A percentile compares a stretch with the other conserved stretches of the same genome.
Conservation (phyloP, 2,888 invertebrate genomes). For the Epinotia nisella region DNA sequence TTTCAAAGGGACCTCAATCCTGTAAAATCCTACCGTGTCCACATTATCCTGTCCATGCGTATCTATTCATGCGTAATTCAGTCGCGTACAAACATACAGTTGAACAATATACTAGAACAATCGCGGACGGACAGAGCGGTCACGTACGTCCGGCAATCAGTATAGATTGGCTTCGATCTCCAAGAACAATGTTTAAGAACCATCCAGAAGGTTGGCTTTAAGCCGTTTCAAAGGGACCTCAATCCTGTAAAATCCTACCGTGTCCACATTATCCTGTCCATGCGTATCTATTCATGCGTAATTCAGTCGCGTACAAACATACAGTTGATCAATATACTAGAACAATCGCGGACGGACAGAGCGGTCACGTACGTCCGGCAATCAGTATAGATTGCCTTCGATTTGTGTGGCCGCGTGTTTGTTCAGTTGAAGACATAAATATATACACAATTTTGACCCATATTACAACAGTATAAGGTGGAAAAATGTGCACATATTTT, state of each 20-base stretch:
- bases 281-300: slow-evolving; percentile 63
- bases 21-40: slow-evolving; percentile 49
- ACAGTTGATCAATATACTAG: slow-evolving; percentile 56
- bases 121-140: slow-evolving; percentile 50
- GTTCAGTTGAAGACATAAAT: slow-evolving; percentile 39
- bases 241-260: not conserved
- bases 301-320: slow-evolving; percentile 73
- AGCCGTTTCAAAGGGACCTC: not conserved
- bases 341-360: slow-evolving; percentile 50
- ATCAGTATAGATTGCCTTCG: slow-evolving; percentile 57
- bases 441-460: not conserved
- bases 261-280: slow-evolving; percentile 55
- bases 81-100: slow-evolving; percentile 68
- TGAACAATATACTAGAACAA: slow-evolving; percentile 54
- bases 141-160: slow-evolving; percentile 58
- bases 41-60: slow-evolving; percentile 50
- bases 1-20: not conserved
- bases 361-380: slow-evolving; percentile 57
- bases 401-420: slow-evolving; percentile 46
- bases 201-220: not conserved
- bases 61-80: slow-evolving; percentile 72
- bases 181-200: no score
- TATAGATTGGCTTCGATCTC: slow-evolving; percentile 54
- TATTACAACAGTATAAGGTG: not conserved
- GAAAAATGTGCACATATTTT: not conserved